phyloP scores from a whole-genome alignment of 2,888 invertebrate genomes.

The Drosophila mulleri region DNA sequence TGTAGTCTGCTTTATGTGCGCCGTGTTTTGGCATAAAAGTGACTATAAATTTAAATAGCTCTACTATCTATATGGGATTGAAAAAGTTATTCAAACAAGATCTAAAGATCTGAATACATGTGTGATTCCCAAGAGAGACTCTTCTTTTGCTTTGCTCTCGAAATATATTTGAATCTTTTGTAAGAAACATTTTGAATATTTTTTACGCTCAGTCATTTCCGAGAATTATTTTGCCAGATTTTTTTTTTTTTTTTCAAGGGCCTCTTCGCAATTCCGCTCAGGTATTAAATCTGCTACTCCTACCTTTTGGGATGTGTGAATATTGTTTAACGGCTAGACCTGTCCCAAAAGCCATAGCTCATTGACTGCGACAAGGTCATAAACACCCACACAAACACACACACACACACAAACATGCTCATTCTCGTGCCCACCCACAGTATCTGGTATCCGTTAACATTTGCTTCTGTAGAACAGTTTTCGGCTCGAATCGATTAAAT shows the following conservation, averaged over 20 bases:
- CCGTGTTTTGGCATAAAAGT: not conserved
- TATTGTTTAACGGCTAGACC: slow-evolving; percentile 40
- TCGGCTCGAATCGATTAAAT: slow-evolving; percentile 72
- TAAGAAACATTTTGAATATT: not conserved
- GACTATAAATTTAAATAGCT: not conserved
- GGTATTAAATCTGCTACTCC: slow-evolving; percentile 6
- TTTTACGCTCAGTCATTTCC: not conserved
- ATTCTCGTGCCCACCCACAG: too few relatives aligned
- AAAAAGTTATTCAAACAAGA: not conserved
- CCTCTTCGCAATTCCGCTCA: not conserved
- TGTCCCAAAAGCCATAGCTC: slow-evolving; percentile 42
- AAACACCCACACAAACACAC: slow-evolving; percentile 11
- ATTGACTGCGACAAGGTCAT: slow-evolving; percentile 63
- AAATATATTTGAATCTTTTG: not conserved
- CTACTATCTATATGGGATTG: not conserved
- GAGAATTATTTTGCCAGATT: not conserved
- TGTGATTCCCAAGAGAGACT: not conserved
- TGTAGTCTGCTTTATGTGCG: not conserved
- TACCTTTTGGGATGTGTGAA: slow-evolving; percentile 13
- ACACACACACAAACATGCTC: not conserved
- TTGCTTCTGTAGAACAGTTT: slow-evolving; percentile 34
- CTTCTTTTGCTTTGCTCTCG: not conserved
- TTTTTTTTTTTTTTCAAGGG: not conserved
- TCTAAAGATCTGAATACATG: not conserved
- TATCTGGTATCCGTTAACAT: slow-evolving; percentile 23